phyloP scores from a whole-genome alignment of 2,888 invertebrate genomes.

The Tanypteryx hageni region DNA sequence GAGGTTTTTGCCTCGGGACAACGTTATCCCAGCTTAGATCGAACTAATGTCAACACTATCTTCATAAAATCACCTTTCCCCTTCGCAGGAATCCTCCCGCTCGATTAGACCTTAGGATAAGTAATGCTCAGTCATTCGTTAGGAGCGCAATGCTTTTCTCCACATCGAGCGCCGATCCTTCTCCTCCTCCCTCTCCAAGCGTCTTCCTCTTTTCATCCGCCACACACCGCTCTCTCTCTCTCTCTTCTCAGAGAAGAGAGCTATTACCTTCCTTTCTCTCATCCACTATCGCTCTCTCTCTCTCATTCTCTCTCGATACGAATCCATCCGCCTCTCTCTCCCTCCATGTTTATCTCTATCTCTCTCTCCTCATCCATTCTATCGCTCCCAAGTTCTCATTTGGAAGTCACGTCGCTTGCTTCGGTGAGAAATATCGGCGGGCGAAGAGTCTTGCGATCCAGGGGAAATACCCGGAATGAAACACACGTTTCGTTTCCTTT shows the following conservation, averaged over 20 bases:
- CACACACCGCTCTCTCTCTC: neutral
- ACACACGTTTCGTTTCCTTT: slow-evolving; percentile 60
- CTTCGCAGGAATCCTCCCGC: neutral
- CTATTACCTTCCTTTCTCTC: neutral
- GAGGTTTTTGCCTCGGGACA: too few relatives aligned
- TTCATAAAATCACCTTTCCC: slow-evolving; percentile 13
- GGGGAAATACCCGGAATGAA: slow-evolving; percentile 45
- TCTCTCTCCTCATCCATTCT: neutral
- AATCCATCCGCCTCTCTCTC: neutral
- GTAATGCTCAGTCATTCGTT: slow-evolving; percentile 16
- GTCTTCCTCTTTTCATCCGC: neutral
- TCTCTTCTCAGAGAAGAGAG: neutral
- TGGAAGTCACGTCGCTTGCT: slow-evolving; percentile 15
- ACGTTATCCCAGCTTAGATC: too few relatives aligned
- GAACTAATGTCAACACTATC: neutral
- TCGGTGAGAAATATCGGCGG: slow-evolving; percentile 11
- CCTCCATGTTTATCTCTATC: neutral
- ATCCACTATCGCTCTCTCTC: neutral
- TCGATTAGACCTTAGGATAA: neutral
- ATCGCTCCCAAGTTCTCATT: neutral
- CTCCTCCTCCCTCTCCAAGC: neutral
- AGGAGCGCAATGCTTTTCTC: neutral
- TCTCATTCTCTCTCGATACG: neutral
- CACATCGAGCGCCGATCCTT: neutral
- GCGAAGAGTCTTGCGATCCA: neutral